Conservation (phyloP, 2,113 vertebrate genomes). For the Dipodomys spectabilis region DNA sequence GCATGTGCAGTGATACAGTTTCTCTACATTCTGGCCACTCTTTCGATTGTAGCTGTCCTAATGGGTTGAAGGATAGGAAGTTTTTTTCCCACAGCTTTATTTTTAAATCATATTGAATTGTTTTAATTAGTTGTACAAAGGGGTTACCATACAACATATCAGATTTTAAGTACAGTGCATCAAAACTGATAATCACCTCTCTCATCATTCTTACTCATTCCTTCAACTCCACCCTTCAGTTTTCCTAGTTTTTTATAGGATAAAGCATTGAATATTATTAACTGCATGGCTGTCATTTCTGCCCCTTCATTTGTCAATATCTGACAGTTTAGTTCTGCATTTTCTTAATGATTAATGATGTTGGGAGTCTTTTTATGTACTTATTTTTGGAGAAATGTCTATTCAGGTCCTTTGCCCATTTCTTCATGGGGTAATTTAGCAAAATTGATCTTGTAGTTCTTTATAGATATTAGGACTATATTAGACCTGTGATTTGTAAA, state of each 20-base stretch:
- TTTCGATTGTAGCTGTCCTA: not conserved
- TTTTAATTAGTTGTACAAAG: too few species aligned
- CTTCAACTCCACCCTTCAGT: too few species aligned
- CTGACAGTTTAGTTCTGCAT: not conserved
- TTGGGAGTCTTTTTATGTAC: not conserved
- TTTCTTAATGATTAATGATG: not conserved
- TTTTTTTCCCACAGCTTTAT: too few species aligned
- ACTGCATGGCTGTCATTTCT: too few species aligned
- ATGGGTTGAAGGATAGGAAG: not conserved
- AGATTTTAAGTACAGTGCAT: too few species aligned
- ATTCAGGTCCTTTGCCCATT: not conserved
- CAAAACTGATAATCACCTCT: too few species aligned
- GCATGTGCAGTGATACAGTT: not conserved
- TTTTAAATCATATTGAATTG: too few species aligned
- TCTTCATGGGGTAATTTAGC: not conserved
- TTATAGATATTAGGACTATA: not conserved
- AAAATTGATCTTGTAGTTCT: not conserved
- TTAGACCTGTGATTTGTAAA: not conserved
- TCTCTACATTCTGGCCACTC: not conserved
- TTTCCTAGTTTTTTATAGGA: too few species aligned
- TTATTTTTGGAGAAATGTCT: not conserved
- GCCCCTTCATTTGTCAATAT: too few species aligned
- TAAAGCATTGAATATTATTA: too few species aligned
- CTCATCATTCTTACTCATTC: too few species aligned
- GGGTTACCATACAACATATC: too few species aligned